Evolutionary conservation across 2,113 vertebrate genomes (phyloP), one percentile per base, ranked within the genome.

Genomic region (Theropithecus gelada): DNA sequence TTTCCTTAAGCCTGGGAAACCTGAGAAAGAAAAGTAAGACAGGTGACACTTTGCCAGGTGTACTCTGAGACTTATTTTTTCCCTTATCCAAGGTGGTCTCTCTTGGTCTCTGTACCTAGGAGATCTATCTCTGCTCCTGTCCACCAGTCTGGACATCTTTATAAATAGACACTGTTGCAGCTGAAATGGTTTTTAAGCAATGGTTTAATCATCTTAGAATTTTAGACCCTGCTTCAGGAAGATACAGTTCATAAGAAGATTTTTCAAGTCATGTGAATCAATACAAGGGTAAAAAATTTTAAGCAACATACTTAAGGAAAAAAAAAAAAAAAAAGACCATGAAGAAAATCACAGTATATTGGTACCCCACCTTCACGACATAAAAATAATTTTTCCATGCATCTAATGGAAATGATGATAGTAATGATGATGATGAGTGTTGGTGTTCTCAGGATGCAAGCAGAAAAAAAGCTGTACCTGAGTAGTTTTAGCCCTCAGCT

Each of bases 271-370:
- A 43, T n/a, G 1, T 55, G 22, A 82, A 40, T 90, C 30, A 84
- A 45, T 55, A 96, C 32, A 9, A 79, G 20, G 91, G 35, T 68
- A 32, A 93, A 88, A 64, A n/a, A 93, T 43, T 85, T 92, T 82
- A 61, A 78, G 66, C 1, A 89, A 78, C 22, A 80, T 80, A 88
- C 30, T 96, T 87, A 78, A 94, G 66, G 3, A n/a, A 70, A 91
- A 93, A 35, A 48, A 40, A 40, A 43, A 45, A 11, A 48, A 18
- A 83, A 76, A 48, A 66, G 6, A 30, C 8, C 30, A 89, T 61
- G 43, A 30, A 92, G 38, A 96, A 93, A 92, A 50, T 6, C 12
- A 11, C 17, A 59, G 50, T 68, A 43, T 40, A 88, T 12, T 66
- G 8, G 11, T 80, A 68, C 2, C 7, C 89, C 70, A 45, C 16